phyloP scores from a whole-genome alignment of 2,797 vertebrate species.

The Galago senegalensis region DNA sequence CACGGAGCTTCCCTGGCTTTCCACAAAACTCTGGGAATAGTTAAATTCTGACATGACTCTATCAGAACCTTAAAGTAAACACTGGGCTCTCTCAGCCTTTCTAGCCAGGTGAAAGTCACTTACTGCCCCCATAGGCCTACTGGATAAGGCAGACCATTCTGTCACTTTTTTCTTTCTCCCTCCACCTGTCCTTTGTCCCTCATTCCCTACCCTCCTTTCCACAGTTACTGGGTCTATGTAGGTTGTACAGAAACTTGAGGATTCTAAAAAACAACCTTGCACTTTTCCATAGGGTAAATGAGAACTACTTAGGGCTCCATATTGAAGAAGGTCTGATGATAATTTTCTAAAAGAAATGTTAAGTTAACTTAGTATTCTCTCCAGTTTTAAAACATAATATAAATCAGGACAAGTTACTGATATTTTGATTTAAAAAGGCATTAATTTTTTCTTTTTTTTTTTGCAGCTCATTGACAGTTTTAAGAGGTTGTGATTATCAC shows the following conservation, averaged over 20 bases:
- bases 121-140: background rate
- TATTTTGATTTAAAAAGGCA: constrained; percentile 14
- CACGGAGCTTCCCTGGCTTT: background rate
- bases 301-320: background rate
- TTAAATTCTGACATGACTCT: constrained; percentile 82
- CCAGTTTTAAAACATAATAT: constrained; percentile 6
- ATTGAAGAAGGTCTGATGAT: constrained; percentile 25
- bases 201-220: background rate
- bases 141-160: background rate
- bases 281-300: background rate
- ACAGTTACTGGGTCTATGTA: background rate
- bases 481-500: background rate
- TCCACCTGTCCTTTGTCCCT: background rate
- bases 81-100: constrained; percentile 11
- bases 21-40: constrained; percentile 73
- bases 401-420: background rate
- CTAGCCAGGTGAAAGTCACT: background rate
- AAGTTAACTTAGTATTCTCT: background rate
- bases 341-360: background rate
- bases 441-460: constrained; percentile 35
- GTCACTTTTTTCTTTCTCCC: background rate
- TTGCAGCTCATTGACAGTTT: constrained; percentile 29
- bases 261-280: background rate
- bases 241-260: background rate
- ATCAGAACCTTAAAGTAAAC: constrained; percentile 69